phyloP scores from a whole-genome alignment of 1,140 invertebrate species.

The Bombus superbus region DNA sequence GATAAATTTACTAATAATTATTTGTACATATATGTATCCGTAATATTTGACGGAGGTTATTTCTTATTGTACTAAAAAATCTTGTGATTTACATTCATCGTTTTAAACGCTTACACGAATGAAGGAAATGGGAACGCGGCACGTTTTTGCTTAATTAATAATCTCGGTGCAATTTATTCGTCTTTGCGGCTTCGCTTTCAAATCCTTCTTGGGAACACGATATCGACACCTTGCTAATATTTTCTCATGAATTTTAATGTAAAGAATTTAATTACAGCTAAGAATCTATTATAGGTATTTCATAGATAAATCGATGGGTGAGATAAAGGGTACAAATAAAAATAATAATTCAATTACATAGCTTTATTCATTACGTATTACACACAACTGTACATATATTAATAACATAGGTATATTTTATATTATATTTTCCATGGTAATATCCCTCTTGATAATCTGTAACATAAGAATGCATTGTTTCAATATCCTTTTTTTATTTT shows the following conservation, averaged over 20 bases:
- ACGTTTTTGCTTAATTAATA: conserved; percentile 59
- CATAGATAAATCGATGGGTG: no score
- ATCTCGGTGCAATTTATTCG: conserved; percentile 14
- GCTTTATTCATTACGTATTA: conserved; percentile 12
- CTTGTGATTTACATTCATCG: background rate
- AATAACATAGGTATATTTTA: background rate
- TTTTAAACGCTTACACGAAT: background rate
- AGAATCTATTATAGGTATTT: no score
- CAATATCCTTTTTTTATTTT: background rate
- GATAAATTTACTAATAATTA: background rate
- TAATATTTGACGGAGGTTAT: no score
- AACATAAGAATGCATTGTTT: background rate
- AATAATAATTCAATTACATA: background rate
- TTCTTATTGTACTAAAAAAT: no score
- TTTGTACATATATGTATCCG: background rate
- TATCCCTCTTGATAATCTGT: background rate
- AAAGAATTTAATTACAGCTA: background rate
- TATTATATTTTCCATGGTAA: no score
- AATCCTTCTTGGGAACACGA: conserved; percentile 12
- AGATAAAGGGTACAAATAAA: background rate
- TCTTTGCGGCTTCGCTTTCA: conserved; percentile 31
- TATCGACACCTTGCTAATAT: conserved; percentile 10
- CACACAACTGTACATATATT: background rate
- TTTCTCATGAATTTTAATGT: conserved; percentile 41
- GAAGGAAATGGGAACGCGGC: conserved; percentile 18